Conservation (phyloP, 2,888 invertebrate genomes). For the Drosophila phalerata region DNA sequence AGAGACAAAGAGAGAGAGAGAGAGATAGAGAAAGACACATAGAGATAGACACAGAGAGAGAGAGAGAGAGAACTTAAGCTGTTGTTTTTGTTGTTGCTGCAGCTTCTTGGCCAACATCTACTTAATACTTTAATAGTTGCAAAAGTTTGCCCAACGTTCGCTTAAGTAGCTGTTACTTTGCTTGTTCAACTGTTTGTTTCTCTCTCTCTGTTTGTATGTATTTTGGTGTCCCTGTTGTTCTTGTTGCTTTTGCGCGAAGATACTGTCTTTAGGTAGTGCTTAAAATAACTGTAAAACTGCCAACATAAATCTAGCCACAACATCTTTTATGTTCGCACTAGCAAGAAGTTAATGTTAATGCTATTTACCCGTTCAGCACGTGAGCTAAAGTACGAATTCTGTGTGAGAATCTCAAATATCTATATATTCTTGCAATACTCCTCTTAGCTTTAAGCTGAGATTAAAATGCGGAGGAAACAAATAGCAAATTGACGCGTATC, state of each 20-base stretch:
- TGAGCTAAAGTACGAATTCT: slow-evolving; percentile 28
- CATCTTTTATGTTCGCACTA: slow-evolving; percentile 75
- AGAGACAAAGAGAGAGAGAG: neutral
- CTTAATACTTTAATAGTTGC: slow-evolving; percentile 84
- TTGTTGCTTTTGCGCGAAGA: slow-evolving; percentile 5
- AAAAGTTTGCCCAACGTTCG: slow-evolving; percentile 72
- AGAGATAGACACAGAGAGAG: neutral
- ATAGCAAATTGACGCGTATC: slow-evolving; percentile 65
- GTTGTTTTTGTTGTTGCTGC: slow-evolving; percentile 26
- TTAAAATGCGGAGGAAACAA: slow-evolving; percentile 58
- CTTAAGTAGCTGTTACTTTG: slow-evolving; percentile 77
- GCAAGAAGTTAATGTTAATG: slow-evolving; percentile 65
- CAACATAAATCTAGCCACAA: slow-evolving; percentile 81
- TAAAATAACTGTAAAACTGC: slow-evolving; percentile 80
- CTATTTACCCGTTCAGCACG: slow-evolving; percentile 46
- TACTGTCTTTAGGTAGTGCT: slow-evolving; percentile 60
- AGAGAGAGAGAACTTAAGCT: slow-evolving; percentile 12
- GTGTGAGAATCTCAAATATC: neutral
- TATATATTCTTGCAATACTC: neutral
- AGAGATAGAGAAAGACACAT: neutral
- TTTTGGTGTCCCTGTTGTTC: slow-evolving; percentile 7
- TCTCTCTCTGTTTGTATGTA: slow-evolving; percentile 25
- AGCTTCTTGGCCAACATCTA: slow-evolving; percentile 71
- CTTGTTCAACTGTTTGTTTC: slow-evolving; percentile 54
- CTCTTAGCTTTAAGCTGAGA: slow-evolving; percentile 43